Evolutionary conservation across 2,797 vertebrate genomes (phyloP).

Genomic region (Fundulus diaphanus): DNA sequence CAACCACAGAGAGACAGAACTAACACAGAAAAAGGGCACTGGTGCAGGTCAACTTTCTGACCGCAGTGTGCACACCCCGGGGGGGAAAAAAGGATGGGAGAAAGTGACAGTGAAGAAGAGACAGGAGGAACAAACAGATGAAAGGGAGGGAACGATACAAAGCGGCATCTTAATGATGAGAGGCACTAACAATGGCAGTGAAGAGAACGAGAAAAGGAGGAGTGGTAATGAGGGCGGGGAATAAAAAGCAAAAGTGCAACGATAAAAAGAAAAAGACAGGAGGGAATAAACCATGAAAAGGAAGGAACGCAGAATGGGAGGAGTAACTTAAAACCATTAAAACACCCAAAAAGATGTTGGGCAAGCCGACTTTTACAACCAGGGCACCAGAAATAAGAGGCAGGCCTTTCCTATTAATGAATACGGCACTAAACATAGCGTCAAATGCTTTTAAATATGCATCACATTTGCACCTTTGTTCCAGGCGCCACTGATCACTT

Average conservation of each 20-base stretch:
- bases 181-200: constrained; percentile 40
- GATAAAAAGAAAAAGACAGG: constrained; percentile 38
- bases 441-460: background rate
- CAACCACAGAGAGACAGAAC: constrained; percentile 45
- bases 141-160: constrained; percentile 40
- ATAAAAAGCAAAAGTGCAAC: constrained; percentile 38
- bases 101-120: constrained; percentile 41
- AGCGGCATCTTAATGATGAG: constrained; percentile 59
- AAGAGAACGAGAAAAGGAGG: constrained; percentile 9
- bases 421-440: background rate
- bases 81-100: constrained; percentile 33
- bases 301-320: constrained; percentile 16
- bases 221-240: constrained; percentile 3
- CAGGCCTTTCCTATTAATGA: background rate
- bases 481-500: background rate
- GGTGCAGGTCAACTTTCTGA: constrained; percentile 61
- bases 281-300: constrained; percentile 38
- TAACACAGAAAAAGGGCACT: constrained; percentile 52
- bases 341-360: constrained; percentile 30
- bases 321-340: constrained; percentile 51
- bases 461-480: constrained; percentile 4
- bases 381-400: background rate
- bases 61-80: constrained; percentile 41
- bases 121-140: constrained; percentile 29
- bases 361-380: constrained; percentile 37